Conservation (phyloP, 2,113 vertebrate genomes). For the Spea multiplicata region DNA sequence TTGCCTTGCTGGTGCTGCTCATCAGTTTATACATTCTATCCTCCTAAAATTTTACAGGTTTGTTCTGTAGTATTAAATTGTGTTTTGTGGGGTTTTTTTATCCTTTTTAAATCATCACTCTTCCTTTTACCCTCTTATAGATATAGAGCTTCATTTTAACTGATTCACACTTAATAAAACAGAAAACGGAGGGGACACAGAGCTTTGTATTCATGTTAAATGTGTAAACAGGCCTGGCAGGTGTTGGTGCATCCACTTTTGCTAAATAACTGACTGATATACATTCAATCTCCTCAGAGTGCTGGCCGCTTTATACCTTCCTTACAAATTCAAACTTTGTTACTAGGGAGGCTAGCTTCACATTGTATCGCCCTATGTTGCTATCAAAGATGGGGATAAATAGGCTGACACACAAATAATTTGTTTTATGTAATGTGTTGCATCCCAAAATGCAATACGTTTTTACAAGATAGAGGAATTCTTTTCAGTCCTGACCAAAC, state of each 20-base stretch:
- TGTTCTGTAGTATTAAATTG: slow-evolving; percentile 33
- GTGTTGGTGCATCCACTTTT: slow-evolving; percentile 36
- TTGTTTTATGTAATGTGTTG: background rate
- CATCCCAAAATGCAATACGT: slow-evolving; percentile 1
- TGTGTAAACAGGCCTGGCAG: slow-evolving; percentile 5
- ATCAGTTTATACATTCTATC: slow-evolving; percentile 1
- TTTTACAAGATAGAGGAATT: background rate
- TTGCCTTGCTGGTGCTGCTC: slow-evolving; percentile 44
- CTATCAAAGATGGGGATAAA: background rate
- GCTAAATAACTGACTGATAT: background rate
- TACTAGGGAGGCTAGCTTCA: background rate
- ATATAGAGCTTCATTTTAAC: slow-evolving; percentile 7
- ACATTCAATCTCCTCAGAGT: background rate
- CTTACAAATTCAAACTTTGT: background rate
- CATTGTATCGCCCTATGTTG: background rate
- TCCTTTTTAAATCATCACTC: background rate
- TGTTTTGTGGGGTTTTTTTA: background rate
- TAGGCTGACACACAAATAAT: too few species aligned
- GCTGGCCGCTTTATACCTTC: background rate
- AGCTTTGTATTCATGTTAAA: background rate
- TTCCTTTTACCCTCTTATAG: slow-evolving; percentile 1
- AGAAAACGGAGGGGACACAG: slow-evolving; percentile 14
- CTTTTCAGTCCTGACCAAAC: background rate
- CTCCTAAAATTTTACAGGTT: slow-evolving; percentile 8
- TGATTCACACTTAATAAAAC: slow-evolving; percentile 1